Conservation (phyloP, 2,113 vertebrate species). For the Oncorhynchus tshawytscha region DNA sequence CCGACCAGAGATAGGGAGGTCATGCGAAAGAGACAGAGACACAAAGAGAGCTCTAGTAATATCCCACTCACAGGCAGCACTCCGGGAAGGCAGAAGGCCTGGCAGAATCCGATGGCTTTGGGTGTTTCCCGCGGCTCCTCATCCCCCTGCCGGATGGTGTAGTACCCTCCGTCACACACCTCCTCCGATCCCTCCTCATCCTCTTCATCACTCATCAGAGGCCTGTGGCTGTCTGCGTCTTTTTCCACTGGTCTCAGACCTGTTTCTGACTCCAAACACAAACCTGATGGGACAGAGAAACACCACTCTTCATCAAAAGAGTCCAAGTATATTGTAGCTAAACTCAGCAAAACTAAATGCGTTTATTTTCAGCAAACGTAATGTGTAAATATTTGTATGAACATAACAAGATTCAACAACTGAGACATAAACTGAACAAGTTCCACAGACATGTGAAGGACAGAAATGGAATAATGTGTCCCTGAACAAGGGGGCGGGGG, state of each 20-base stretch:
- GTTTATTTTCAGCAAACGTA: too few relatives aligned
- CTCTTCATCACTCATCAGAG: constrained; percentile 83
- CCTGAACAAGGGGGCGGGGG: too few relatives aligned
- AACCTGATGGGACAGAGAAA: constrained; percentile 51
- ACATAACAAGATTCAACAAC: too few relatives aligned
- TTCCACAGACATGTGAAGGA: too few relatives aligned
- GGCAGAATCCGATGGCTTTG: constrained; percentile 80
- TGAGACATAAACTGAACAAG: too few relatives aligned
- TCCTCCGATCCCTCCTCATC: constrained; percentile 70
- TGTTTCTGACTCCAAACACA: constrained; percentile 55
- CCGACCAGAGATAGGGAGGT: neutral
- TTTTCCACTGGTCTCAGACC: constrained; percentile 70
- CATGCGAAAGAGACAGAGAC: neutral
- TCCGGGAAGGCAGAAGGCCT: constrained; percentile 92
- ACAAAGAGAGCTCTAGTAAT: neutral
- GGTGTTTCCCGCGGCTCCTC: constrained; percentile 47
- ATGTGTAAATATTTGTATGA: too few relatives aligned
- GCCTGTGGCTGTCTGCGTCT: constrained; percentile 82
- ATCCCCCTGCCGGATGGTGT: constrained; percentile 71
- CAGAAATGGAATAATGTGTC: too few relatives aligned
- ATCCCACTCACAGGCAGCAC: constrained; percentile 83
- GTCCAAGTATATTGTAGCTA: neutral
- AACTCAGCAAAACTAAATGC: too few relatives aligned
- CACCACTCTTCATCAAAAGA: constrained; percentile 8
- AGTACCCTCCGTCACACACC: constrained; percentile 62